Evolutionary conservation across 2,113 vertebrate species (phyloP), one percentile per base, ranked within the genome.

Genomic region (Eira barbara): DNA sequence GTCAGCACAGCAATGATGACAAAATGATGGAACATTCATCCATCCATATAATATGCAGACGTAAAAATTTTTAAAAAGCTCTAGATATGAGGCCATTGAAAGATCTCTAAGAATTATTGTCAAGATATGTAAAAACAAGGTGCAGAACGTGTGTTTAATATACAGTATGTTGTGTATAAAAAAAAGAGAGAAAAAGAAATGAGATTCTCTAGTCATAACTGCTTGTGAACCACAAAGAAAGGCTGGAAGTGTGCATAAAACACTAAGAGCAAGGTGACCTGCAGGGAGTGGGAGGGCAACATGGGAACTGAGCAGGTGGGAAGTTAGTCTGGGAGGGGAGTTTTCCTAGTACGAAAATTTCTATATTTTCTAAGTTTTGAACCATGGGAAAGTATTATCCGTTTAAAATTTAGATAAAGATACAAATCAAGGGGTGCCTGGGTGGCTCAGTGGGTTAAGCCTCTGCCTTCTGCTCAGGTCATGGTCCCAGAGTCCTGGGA

Each of bases 221-320:
- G 63, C 29, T 86, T 91, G 29, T 80, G 86, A 86, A 63, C 29
- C n/a, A 42, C 80, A 63, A 59, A 96, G 49, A 69, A 78, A 86
- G 17, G 23, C 10, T 55, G 23, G 45, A 65, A 65, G 15, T 36
- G 42, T 20, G 63, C 18, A 45, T 2, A 18, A 52, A 92, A 74
- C 81, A 42, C 39, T 18, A 82, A 82, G 81, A 65, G 34, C 10
- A 73, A 69, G 67, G 49, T 80, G 49, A 71, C 67, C 83, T 31
- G 4, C 17, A 13, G 18, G 15, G 25, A n/a, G 47, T 61, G 7
- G 14, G 17, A 45, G 4, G 23, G 17, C 29, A 45, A 1, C 0
- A 65, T 14, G 39, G 34, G 78, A 84, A 69, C 31, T 52, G 20
- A 83, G 67, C 76, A 69, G 39, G 52, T 27, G 73, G 7, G 2